These are phyloP conservation scores for Steatocranus sp. DNA, from an alignment of 2,797 vertebrate species.

Conservation along the genomic window DNA sequence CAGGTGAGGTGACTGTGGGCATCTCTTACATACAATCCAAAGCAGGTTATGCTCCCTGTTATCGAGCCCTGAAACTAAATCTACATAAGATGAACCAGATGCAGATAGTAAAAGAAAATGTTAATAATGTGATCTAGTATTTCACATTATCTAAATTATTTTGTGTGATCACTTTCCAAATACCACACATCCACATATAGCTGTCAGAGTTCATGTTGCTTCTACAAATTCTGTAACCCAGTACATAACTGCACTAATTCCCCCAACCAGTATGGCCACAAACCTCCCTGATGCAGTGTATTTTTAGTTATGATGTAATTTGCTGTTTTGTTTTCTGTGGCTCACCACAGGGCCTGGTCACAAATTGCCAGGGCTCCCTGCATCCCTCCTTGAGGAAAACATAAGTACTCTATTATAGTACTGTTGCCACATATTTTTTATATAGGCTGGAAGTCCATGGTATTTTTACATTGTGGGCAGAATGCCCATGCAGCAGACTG, in stretches of 20 bases:
- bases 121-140: neutral
- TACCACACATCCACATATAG: neutral
- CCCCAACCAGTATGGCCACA: neutral
- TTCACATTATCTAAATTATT: neutral
- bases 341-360: neutral
- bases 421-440: neutral
- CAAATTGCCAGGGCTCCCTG: neutral
- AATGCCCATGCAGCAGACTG: neutral
- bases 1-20: rapidly evolving
- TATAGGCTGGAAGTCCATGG: neutral
- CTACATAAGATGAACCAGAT: neutral
- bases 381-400: neutral
- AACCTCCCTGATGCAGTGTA: neutral
- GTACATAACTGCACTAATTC: neutral
- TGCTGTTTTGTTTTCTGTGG: neutral
- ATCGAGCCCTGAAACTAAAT: neutral
- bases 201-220: neutral
- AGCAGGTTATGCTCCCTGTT: rapidly evolving
- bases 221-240: neutral
- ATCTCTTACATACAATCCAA: neutral
- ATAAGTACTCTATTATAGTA: neutral
- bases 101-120: rapidly evolving
- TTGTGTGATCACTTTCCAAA: neutral
- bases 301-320: neutral
- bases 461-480: slow-evolving; percentile 2